phyloP scores from a whole-genome alignment of 53 echinoderm and acorn worm species.

The Pentamera pediparva region DNA sequence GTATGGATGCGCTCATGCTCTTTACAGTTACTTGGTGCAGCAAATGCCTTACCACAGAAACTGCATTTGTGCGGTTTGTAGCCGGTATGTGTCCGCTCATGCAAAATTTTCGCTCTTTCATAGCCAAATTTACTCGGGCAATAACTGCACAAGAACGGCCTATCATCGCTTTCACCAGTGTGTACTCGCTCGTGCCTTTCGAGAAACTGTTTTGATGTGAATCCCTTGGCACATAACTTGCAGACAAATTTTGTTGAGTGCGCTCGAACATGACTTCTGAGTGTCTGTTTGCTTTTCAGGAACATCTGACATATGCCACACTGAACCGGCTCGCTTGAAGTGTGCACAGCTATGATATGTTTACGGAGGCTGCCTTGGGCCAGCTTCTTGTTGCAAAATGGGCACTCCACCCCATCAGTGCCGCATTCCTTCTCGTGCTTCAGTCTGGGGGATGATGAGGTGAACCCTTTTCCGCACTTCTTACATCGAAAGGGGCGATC shows the following conservation, averaged over 20 bases:
- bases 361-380: neutral
- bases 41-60: neutral
- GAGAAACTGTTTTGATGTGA: neutral
- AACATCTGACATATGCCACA: neutral
- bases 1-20: neutral
- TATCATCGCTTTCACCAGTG: neutral
- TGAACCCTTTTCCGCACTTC: neutral
- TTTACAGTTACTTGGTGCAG: neutral
- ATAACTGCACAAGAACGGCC: neutral
- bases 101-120: neutral
- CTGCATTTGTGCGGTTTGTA: constrained; percentile 1
- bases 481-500: neutral
- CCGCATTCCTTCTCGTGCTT: neutral
- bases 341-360: neutral
- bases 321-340: neutral
- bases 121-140: neutral
- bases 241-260: neutral
- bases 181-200: neutral
- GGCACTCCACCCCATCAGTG: neutral
- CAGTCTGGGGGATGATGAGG: neutral
- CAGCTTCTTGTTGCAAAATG: neutral
- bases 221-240: neutral
- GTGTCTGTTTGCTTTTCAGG: neutral
- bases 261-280: neutral
- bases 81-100: constrained; percentile 8